Conservation (phyloP, 2,888 invertebrate genomes). For the Xestia rhomboidea region DNA sequence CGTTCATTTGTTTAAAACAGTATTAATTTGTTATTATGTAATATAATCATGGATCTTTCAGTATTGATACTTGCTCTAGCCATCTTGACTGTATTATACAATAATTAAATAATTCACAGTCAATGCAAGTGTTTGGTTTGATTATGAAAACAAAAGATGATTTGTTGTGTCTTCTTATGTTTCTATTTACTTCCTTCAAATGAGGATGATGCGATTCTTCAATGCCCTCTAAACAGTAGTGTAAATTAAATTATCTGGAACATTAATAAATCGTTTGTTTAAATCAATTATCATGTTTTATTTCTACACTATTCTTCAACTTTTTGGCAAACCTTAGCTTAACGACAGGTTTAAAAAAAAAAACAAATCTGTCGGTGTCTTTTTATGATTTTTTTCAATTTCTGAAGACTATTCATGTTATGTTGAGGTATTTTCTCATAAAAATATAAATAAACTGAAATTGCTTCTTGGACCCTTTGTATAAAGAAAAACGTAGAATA, state of each 20-base stretch:
- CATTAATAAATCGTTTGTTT: constrained; percentile 85
- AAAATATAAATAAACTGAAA: not conserved
- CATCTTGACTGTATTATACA: constrained; percentile 35
- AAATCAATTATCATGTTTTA: constrained; percentile 73
- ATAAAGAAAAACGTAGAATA: constrained; percentile 57
- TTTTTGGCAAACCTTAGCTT: not conserved
- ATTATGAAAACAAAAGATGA: constrained; percentile 59
- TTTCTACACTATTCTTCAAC: constrained; percentile 26
- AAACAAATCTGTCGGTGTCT: not conserved
- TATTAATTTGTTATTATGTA: constrained; percentile 24
- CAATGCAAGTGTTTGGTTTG: constrained; percentile 70
- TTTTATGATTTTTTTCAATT: not conserved
- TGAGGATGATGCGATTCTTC: constrained; percentile 39
- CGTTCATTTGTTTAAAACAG: not conserved
- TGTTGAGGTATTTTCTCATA: constrained; percentile 2
- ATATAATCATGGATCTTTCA: constrained; percentile 11
- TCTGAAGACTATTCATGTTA: not conserved
- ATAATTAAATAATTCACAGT: constrained; percentile 51
- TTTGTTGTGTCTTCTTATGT: constrained; percentile 49
- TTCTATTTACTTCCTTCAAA: constrained; percentile 26
- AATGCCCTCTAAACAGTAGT: constrained; percentile 72
- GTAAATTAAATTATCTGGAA: constrained; percentile 75
- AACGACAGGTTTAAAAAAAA: not conserved
- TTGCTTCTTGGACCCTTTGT: constrained; percentile 63
- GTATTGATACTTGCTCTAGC: constrained; percentile 18